Evolutionary conservation across 2,888 invertebrate genomes (phyloP), one percentile per base, ranked within the genome.

Genomic region (Drosophila niveifrons): DNA sequence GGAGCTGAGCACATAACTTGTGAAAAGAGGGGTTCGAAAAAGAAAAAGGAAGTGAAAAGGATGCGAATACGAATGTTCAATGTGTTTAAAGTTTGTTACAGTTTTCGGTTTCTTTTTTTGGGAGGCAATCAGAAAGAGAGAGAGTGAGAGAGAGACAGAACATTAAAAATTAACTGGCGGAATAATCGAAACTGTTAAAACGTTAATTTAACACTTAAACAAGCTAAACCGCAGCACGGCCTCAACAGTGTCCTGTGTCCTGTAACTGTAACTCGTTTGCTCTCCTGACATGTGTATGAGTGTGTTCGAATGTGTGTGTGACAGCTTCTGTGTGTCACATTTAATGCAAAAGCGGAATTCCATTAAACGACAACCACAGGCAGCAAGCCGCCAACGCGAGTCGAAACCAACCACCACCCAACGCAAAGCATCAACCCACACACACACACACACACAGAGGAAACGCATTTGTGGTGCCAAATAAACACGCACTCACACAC

Each of bases 121-220:
- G 59, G 1, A 13, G n/a, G 3, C n/a, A n/a, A n/a, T n/a, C n/a
- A n/a, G n/a, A n/a, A n/a, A n/a, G n/a, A n/a, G 15, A 28, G 10
- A 7, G 31, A 48, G 6, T 23, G 4, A 6, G 23, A 23, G 23
- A 23, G 23, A 23, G 23, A 23, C 23, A 23, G 43, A 36, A 23
- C 79, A 82, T 83, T 86, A 83, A 88, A 83, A 83, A 83, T 83
- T 83, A 87, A 84, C 79, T 81, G 74, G 72, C 71, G 57, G 75
- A 76, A 87, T 89, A 84, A 87, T 81, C 81, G 82, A 84, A 85
- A 66, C 80, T 82, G 85, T 84, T 89, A 80, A 82, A 89, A 89
- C 82, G 80, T 87, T 84, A 89, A 85, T 87, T 85, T 89, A 89
- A 85, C 89, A 89, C 89, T 89, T 85, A 87, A 87, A 87, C 88